phyloP scores from a whole-genome alignment of 2,113 vertebrate species.

The Siphamia tubifer region DNA sequence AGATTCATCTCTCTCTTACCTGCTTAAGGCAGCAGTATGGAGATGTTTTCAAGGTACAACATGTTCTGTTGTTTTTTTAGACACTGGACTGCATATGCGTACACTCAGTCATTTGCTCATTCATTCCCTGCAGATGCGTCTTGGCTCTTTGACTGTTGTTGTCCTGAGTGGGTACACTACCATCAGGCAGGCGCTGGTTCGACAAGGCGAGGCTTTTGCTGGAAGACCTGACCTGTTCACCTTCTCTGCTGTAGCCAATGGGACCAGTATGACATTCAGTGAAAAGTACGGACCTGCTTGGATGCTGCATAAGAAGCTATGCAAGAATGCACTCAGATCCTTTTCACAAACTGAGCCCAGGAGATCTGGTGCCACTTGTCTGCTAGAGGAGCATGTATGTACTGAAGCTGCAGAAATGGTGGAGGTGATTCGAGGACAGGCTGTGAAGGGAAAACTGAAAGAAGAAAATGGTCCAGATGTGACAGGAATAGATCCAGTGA shows the following conservation, averaged over 20 bases:
- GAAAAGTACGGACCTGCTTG: slow-evolving; percentile 69
- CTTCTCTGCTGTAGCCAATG: slow-evolving; percentile 77
- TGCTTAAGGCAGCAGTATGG: slow-evolving; percentile 68
- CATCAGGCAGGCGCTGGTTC: slow-evolving; percentile 64
- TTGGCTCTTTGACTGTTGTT: slow-evolving; percentile 69
- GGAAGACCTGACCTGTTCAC: slow-evolving; percentile 71
- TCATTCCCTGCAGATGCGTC: slow-evolving; percentile 39
- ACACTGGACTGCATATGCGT: neutral
- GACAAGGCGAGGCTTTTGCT: slow-evolving; percentile 70
- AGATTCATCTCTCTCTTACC: slow-evolving; percentile 75
- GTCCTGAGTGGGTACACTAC: slow-evolving; percentile 73
- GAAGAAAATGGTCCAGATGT: neutral
- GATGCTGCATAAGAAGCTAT: slow-evolving; percentile 77
- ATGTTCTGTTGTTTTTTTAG: neutral
- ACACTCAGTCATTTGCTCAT: neutral
- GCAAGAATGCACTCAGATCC: slow-evolving; percentile 68
- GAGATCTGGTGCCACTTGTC: slow-evolving; percentile 67
- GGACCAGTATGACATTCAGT: slow-evolving; percentile 76
- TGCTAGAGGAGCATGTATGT: slow-evolving; percentile 73
- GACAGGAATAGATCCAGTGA: slow-evolving; percentile 49
- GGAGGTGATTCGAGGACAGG: slow-evolving; percentile 44
- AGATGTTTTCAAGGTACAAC: slow-evolving; percentile 67
- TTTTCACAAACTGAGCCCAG: slow-evolving; percentile 73
- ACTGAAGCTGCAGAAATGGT: slow-evolving; percentile 73
- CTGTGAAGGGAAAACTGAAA: slow-evolving; percentile 11